Percentiles rank a stretch among this genome's conserved stretches.
Conservation (phyloP, 2,113 vertebrate species). For the Ochotona princeps region DNA sequence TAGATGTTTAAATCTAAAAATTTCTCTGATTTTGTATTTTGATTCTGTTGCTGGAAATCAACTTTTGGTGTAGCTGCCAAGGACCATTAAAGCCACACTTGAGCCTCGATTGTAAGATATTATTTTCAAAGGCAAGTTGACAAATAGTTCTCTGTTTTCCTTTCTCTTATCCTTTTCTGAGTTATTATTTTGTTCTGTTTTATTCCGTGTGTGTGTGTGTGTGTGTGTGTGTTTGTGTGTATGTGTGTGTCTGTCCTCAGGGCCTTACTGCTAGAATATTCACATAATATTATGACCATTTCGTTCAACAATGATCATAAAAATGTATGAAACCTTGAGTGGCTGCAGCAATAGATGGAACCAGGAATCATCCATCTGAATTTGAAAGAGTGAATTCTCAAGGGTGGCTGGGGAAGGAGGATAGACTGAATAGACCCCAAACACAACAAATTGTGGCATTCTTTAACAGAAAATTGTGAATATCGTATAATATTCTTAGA, state of each 20-base stretch:
- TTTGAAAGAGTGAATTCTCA: no score
- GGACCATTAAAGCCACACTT: background rate
- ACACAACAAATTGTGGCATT: background rate
- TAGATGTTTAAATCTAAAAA: conserved; percentile 47
- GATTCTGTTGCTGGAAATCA: conserved; percentile 56
- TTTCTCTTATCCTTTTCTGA: background rate
- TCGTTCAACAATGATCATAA: background rate
- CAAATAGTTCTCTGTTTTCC: background rate
- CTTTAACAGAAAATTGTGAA: background rate
- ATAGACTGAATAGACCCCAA: no score
- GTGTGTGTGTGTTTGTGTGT: no score
- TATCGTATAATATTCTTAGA: background rate
- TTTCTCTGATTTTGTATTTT: conserved; percentile 45
- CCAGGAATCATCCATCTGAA: no score
- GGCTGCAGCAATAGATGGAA: no score
- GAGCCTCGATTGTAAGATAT: background rate
- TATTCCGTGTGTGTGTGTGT: background rate
- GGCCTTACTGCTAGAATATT: background rate
- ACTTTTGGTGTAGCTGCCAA: background rate
- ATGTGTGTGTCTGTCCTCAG: background rate
- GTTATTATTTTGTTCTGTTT: background rate
- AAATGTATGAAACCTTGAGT: no score
- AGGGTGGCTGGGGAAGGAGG: no score
- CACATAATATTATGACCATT: background rate
- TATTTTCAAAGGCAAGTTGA: background rate